These are phyloP conservation scores for Porites australiensis DNA, from an alignment of 64 coral and sea anemone species.

Conservation along the genomic window DNA sequence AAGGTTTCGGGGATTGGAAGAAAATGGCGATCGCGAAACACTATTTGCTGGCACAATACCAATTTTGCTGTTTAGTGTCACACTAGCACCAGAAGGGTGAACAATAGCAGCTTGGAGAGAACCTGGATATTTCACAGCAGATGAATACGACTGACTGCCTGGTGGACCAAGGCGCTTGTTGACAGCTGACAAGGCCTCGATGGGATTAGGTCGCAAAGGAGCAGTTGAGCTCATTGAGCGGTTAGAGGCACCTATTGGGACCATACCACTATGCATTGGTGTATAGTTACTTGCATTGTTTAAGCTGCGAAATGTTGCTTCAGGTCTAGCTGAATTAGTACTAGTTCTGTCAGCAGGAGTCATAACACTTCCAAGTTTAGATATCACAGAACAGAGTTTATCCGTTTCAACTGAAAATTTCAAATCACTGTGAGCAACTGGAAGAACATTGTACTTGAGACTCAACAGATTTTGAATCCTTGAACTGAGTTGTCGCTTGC, in stretches of 20 bases:
- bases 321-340: conserved; percentile 28
- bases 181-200: conserved; percentile 75
- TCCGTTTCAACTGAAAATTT: conserved; percentile 94
- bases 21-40: neutral
- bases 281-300: conserved; percentile 45
- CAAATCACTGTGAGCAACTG: conserved; percentile 97
- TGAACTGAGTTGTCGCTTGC: conserved; percentile 93
- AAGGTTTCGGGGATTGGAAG: neutral
- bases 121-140: neutral
- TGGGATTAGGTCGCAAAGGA: conserved; percentile 53
- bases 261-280: neutral
- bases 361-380: conserved; percentile 93
- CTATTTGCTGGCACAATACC: conserved; percentile 43
- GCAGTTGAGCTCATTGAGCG: conserved; percentile 23
- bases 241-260: neutral
- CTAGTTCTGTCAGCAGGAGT: conserved; percentile 75
- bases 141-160: conserved; percentile 10
- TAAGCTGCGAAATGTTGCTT: conserved; percentile 53
- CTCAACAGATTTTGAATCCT: conserved; percentile 98
- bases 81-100: conserved; percentile 44
- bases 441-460: conserved; percentile 92
- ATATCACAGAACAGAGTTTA: conserved; percentile 79
- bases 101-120: conserved; percentile 41
- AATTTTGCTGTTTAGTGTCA: conserved; percentile 30
- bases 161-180: conserved; percentile 84